A percentile compares a stretch with the other conserved stretches of the same genome.
phyloP scores from a whole-genome alignment of 2,797 vertebrate genomes.

The Fratercula arctica region DNA sequence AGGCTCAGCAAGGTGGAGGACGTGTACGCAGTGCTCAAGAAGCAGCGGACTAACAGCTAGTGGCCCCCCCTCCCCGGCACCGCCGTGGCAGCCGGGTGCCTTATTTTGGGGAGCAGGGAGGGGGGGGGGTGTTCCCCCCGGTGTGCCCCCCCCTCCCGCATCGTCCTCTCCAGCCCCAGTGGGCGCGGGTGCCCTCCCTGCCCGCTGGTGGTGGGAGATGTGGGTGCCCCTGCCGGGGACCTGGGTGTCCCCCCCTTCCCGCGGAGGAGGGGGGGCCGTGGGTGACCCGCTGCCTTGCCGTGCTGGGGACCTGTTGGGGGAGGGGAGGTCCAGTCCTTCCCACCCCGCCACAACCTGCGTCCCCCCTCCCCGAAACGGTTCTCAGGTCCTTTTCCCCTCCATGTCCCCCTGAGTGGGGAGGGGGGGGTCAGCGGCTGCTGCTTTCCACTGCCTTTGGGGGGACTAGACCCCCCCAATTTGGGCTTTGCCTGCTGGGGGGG shows the following conservation, averaged over 20 bases:
- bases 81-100: background rate
- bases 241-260: background rate
- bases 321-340: background rate
- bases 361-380: background rate
- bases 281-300: background rate
- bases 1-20: slow-evolving; percentile 93
- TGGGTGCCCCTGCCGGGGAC: background rate
- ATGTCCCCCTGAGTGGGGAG: background rate
- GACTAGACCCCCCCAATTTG: background rate
- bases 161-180: background rate
- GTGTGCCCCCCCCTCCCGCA: background rate
- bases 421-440: slow-evolving; percentile 13
- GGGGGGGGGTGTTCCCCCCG: background rate
- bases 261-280: background rate
- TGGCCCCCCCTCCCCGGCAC: slow-evolving; percentile 12
- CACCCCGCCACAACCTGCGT: fast-evolving
- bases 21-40: slow-evolving; percentile 90
- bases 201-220: slow-evolving; percentile 9
- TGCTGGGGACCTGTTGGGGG: background rate
- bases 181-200: background rate
- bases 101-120: background rate
- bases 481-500: background rate
- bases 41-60: slow-evolving; percentile 91
- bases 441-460: slow-evolving; percentile 42
- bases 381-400: slow-evolving; percentile 55